These are phyloP conservation scores for Brachionus plicatilis DNA, from an alignment of 1,140 invertebrate genomes.

Conservation along the genomic window DNA sequence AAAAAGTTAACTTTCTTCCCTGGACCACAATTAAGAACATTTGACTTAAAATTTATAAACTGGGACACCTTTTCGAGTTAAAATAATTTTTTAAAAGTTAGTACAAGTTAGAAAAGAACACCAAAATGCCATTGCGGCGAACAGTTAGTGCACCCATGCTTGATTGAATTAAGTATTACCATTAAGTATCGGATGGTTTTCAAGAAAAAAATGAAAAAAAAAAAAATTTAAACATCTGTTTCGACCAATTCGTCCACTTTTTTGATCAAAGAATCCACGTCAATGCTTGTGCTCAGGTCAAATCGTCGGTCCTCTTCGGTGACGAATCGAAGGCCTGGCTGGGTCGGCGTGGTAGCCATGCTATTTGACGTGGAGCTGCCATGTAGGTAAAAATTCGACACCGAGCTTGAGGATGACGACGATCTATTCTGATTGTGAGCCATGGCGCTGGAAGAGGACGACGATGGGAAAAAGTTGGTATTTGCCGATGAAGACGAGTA, in stretches of 20 bases:
- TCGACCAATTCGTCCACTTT: conserved; percentile 16
- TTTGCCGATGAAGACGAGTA: neutral
- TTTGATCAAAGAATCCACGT: conserved; percentile 3
- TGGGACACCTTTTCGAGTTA: no score
- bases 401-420: neutral
- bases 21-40: no score
- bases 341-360: neutral
- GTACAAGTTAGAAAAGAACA: neutral
- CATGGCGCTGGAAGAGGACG: neutral
- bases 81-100: neutral
- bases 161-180: neutral
- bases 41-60: no score
- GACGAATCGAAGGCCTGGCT: neutral
- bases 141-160: neutral
- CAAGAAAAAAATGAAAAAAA: neutral
- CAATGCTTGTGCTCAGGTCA: neutral
- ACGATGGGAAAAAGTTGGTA: neutral
- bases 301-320: neutral
- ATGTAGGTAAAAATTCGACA: neutral
- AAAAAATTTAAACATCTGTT: conserved; percentile 6
- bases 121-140: neutral
- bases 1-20: no score
- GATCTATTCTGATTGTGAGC: neutral
- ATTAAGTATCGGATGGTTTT: neutral
- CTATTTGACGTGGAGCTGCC: neutral